Conservation (phyloP, 1,140 invertebrate genomes). For the Ylistrum balloti region DNA sequence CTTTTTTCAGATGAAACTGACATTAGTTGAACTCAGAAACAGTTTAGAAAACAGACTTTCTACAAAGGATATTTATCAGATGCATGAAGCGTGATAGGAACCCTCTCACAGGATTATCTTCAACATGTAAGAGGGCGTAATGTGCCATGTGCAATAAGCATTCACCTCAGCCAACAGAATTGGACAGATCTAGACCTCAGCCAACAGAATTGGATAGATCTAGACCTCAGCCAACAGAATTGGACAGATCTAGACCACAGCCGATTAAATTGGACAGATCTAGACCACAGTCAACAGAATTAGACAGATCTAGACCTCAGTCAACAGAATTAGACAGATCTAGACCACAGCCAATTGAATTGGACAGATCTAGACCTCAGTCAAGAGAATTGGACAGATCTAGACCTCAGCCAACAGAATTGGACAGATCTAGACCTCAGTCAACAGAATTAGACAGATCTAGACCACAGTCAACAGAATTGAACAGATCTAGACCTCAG, state of each 20-base stretch:
- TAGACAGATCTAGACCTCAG: neutral
- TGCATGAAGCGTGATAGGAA: neutral
- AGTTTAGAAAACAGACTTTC: slow-evolving; percentile 49
- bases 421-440: neutral
- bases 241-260: neutral
- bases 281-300: neutral
- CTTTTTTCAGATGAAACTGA: slow-evolving; percentile 44
- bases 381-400: neutral
- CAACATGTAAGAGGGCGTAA: neutral
- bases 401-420: neutral
- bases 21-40: slow-evolving; percentile 42
- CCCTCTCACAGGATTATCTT: neutral
- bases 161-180: neutral
- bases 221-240: neutral
- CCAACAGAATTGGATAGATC: neutral
- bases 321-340: neutral
- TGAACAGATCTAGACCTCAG: neutral
- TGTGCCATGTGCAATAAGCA: neutral
- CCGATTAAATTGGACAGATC: neutral
- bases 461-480: neutral
- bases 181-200: neutral
- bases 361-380: neutral
- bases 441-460: neutral
- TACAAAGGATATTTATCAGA: slow-evolving; percentile 5
- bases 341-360: neutral